Evolutionary conservation across 35 echinoderm and acorn worm species (phyloP), one percentile per base, ranked within the genome.

Genomic region (Hemicentrotus pulcherrimus): DNA sequence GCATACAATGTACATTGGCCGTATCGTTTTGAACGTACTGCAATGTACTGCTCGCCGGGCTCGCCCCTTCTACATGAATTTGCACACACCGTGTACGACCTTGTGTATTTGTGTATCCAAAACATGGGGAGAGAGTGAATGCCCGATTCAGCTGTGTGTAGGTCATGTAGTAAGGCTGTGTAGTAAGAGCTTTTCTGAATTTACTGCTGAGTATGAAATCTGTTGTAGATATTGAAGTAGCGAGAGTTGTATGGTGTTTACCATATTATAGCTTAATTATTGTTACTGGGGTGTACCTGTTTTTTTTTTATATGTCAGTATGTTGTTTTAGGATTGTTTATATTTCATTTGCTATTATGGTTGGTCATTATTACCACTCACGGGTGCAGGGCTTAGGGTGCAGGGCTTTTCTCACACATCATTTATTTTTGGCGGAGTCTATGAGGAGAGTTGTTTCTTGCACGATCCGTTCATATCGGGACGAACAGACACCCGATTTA

Each of bases 401-500:
- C n/a, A 78, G 0, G 14, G 5, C 52, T 59, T 14, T 59, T 59
- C 52, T 59, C 16, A 16, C 52, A 59, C 5, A 59, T n/a, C 65
- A 8, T 28, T 78, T 78, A 78, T 78, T 78, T 78, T 78, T 78
- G 65, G 65, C 19, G 65, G 65, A n/a, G 65, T 78, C 19, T 15
- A 78, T 78, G 65, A 78, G n/a, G 65, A 78, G 65, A 78, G 65
- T 22, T 78, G 65, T 78, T 78, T 78, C 65, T 78, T 78, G 18
- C 65, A 78, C 19, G 65, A 78, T 78, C 28, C 18, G 65, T 78
- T 78, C 65, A 78, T 22, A 22, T 78, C 19, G 88, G 88, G 88
- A 31, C 88, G 88, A 47, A 22, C 32, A 90, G 88, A 90, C 88
- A 90, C 46, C 88, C 11, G 88, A 45, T 90, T 90, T 90, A 90